Conservation (phyloP, 64 coral and sea anemone species). For the Stichodactyla mertensii region DNA sequence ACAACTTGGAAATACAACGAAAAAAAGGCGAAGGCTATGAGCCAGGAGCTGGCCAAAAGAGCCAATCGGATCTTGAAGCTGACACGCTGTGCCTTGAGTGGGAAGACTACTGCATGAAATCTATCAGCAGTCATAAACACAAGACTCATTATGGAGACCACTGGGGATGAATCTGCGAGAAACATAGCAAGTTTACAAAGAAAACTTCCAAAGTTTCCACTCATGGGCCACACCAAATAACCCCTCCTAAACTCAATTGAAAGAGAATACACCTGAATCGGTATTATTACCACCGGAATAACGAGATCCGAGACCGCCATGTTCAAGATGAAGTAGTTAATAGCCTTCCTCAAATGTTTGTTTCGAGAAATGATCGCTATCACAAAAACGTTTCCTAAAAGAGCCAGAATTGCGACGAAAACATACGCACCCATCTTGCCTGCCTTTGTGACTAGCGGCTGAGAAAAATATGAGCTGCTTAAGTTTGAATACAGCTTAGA, state of each 20-base stretch:
- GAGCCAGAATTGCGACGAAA: constrained; percentile 33
- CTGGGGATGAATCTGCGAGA: constrained; percentile 57
- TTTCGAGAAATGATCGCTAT: constrained; percentile 42
- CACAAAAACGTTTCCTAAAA: constrained; percentile 53
- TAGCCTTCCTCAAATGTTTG: constrained; percentile 39
- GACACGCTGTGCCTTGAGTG: constrained; percentile 25
- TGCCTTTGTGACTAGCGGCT: not conserved
- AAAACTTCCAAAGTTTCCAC: constrained; percentile 10
- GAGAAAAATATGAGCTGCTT: not conserved
- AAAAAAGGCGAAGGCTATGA: not conserved
- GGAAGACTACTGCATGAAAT: constrained; percentile 68
- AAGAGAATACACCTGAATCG: constrained; percentile 30
- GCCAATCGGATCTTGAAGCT: constrained; percentile 12
- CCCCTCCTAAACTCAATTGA: constrained; percentile 14
- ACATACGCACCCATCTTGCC: constrained; percentile 20
- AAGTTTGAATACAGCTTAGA: not conserved
- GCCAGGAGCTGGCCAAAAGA: constrained; percentile 9
- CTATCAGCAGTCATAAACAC: constrained; percentile 61
- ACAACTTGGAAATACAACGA: constrained; percentile 27
- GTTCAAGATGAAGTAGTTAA: constrained; percentile 62
- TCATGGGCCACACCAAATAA: constrained; percentile 28
- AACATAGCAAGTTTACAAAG: constrained; percentile 47
- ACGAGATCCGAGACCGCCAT: constrained; percentile 78
- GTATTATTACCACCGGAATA: constrained; percentile 43
- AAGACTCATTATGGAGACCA: constrained; percentile 57